These are phyloP conservation scores for Valencia hispanica DNA, from an alignment of 2,797 vertebrate species.

Conservation along the genomic window DNA sequence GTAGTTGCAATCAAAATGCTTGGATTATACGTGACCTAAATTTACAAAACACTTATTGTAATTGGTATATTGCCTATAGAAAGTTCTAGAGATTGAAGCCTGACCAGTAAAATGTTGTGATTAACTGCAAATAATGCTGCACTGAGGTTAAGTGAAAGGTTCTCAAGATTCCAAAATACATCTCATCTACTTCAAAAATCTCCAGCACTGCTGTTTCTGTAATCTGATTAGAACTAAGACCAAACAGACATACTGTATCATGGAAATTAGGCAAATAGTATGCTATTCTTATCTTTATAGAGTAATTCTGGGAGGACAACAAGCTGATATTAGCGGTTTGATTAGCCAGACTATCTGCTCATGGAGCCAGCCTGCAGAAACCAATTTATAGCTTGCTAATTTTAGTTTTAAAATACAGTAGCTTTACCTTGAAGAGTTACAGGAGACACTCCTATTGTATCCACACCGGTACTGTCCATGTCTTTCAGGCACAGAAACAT, in stretches of 20 bases:
- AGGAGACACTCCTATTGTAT: neutral
- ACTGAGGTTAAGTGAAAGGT: neutral
- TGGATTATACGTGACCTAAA: neutral
- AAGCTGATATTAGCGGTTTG: neutral
- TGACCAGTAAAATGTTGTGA: neutral
- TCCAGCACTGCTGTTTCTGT: neutral
- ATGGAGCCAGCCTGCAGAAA: neutral
- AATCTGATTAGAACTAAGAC: neutral
- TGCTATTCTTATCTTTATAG: neutral
- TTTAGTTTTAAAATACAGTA: neutral
- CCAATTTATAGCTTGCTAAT: neutral
- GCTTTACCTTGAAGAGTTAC: neutral
- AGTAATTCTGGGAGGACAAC: neutral
- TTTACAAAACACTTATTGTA: neutral
- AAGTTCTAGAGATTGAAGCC: neutral
- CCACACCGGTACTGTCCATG: neutral
- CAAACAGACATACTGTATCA: neutral
- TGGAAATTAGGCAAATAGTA: neutral
- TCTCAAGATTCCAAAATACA: neutral
- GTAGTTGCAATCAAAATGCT: neutral
- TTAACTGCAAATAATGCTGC: neutral
- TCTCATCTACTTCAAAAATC: neutral
- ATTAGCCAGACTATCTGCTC: neutral
- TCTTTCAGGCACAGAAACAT: neutral
- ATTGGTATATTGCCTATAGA: neutral